Evolutionary conservation across 2,888 invertebrate genomes (phyloP).

Genomic region (Heliothis peltigera): DNA sequence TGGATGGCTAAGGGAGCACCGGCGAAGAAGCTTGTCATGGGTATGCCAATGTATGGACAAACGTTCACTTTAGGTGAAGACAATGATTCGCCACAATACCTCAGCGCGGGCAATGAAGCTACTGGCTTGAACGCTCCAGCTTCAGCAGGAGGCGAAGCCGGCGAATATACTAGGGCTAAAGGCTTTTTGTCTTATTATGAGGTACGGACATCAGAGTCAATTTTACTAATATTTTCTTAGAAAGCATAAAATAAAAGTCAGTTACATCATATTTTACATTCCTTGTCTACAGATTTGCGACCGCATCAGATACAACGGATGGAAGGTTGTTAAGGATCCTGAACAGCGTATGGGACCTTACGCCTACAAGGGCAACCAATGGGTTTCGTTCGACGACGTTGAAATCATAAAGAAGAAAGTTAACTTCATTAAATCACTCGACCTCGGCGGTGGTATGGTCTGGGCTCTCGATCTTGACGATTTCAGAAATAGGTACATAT

Average conservation of each 20-base stretch:
- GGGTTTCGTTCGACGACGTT: slow-evolving; percentile 97
- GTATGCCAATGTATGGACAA: slow-evolving; percentile 97
- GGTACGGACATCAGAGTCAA: slow-evolving; percentile 76
- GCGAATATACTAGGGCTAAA: slow-evolving; percentile 95
- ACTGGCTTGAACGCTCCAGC: slow-evolving; percentile 94
- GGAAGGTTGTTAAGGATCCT: slow-evolving; percentile 95
- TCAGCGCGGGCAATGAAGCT: slow-evolving; percentile 75
- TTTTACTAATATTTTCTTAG: not conserved
- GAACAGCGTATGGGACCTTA: slow-evolving; percentile 95
- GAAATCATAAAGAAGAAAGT: slow-evolving; percentile 95
- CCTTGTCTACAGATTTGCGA: slow-evolving; percentile 93
- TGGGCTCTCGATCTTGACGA: slow-evolving; percentile 98
- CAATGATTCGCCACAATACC: slow-evolving; percentile 64
- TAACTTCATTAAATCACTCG: slow-evolving; percentile 93
- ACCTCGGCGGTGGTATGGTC: slow-evolving; percentile 96
- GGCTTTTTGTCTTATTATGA: slow-evolving; percentile 97
- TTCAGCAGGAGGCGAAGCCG: slow-evolving; percentile 94
- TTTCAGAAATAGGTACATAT: slow-evolving; percentile 91
- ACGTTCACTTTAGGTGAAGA: slow-evolving; percentile 91
- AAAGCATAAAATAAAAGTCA: not conserved
- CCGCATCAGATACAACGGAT: slow-evolving; percentile 93
- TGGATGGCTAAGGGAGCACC: slow-evolving; percentile 97
- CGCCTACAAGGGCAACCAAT: slow-evolving; percentile 96
- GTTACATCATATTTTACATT: slow-evolving; percentile 1
- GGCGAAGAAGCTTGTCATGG: slow-evolving; percentile 95